Conservation (phyloP, 1,140 invertebrate species). For the Neodiprion lecontei region DNA sequence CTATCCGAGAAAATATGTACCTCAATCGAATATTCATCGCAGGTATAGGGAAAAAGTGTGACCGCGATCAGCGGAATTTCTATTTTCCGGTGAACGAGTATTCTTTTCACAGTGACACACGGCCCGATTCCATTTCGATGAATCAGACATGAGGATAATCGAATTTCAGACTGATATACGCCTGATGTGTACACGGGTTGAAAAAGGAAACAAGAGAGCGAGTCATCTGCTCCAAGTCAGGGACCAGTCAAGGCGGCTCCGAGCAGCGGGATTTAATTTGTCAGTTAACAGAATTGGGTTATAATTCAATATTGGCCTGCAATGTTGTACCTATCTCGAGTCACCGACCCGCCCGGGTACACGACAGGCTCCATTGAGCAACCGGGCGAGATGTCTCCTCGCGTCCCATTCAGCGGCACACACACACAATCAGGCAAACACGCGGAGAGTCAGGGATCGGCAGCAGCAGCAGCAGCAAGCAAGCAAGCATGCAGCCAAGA, state of each 20-base stretch:
- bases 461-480: slow-evolving; percentile 10
- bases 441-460: slow-evolving; percentile 25
- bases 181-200: too few relatives aligned
- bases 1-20: too few relatives aligned
- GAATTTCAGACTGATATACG: too few relatives aligned
- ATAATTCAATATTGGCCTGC: slow-evolving; percentile 40
- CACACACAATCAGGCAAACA: slow-evolving; percentile 17
- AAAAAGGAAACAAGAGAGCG: neutral
- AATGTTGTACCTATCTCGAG: slow-evolving; percentile 36
- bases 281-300: slow-evolving; percentile 32
- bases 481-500: slow-evolving; percentile 34
- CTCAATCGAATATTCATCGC: too few relatives aligned
- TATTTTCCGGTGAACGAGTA: too few relatives aligned
- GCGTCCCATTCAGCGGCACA: slow-evolving; percentile 10
- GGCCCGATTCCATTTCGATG: too few relatives aligned
- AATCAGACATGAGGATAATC: too few relatives aligned
- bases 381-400: slow-evolving; percentile 19
- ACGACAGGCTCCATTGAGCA: slow-evolving; percentile 30
- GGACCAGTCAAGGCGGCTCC: neutral
- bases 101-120: too few relatives aligned
- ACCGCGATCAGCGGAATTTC: too few relatives aligned
- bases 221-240: neutral
- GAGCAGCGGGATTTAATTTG: slow-evolving; percentile 10
- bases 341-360: slow-evolving; percentile 14
- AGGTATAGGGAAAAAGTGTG: too few relatives aligned